These are phyloP conservation scores for Ceyx margarethae DNA, from an alignment of 2,113 vertebrate genomes.

Conservation along the genomic window DNA sequence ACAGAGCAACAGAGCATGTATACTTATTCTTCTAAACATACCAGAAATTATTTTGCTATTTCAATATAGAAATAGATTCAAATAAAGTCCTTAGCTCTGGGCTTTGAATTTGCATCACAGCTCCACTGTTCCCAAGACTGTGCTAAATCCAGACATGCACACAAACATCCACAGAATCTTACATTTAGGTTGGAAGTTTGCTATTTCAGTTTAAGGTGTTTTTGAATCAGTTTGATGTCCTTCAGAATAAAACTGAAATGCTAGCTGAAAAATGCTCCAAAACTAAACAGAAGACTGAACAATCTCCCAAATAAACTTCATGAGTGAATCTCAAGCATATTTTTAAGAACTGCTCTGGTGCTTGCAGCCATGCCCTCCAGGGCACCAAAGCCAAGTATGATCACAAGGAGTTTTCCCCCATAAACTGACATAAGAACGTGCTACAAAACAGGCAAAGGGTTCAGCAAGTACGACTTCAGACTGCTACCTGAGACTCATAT, in stretches of 20 bases:
- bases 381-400: neutral
- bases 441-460: neutral
- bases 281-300: neutral
- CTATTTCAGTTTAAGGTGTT: neutral
- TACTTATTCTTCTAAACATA: neutral
- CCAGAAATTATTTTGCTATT: neutral
- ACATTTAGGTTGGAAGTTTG: neutral
- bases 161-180: neutral
- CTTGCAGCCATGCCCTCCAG: neutral
- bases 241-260: neutral
- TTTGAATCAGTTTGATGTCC: neutral
- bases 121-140: neutral
- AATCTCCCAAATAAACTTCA: neutral
- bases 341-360: neutral
- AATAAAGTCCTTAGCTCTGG: neutral
- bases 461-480: neutral
- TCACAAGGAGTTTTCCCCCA: neutral
- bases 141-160: neutral
- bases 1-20: neutral
- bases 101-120: neutral
- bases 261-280: neutral
- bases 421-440: neutral
- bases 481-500: neutral
- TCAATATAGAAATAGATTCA: neutral
- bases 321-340: neutral